phyloP scores from a whole-genome alignment of 2,797 vertebrate genomes.

The Nyctalus aviator region DNA sequence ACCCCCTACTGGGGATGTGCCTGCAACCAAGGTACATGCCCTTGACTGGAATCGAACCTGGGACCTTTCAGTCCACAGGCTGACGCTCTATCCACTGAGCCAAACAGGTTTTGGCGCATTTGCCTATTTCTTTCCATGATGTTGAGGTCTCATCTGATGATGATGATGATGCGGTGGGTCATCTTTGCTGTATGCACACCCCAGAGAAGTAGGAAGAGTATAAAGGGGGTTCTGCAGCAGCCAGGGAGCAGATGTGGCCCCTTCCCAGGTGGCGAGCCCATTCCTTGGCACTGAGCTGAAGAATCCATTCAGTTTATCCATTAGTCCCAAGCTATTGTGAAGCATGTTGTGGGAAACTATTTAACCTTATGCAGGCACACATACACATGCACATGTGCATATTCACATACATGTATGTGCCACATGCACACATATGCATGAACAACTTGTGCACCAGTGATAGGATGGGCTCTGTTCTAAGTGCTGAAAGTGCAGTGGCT shows the following conservation, averaged over 20 bases:
- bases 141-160: accelerated
- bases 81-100: too few relatives aligned
- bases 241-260: background rate
- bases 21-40: too few relatives aligned
- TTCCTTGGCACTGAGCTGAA: background rate
- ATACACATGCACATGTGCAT: accelerated
- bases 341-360: background rate
- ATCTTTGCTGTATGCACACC: background rate
- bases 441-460: background rate
- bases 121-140: background rate
- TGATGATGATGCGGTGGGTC: accelerated
- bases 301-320: conserved; percentile 8
- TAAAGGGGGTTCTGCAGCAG: conserved; percentile 19
- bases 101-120: too few relatives aligned
- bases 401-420: background rate
- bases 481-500: background rate
- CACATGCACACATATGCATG: background rate
- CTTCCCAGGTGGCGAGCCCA: background rate
- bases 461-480: background rate
- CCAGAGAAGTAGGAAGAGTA: background rate
- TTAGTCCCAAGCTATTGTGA: background rate
- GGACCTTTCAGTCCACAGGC: too few relatives aligned
- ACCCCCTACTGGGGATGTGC: too few relatives aligned
- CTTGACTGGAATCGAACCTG: too few relatives aligned
- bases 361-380: background rate